Evolutionary conservation across 2,113 vertebrate species (phyloP), one percentile per base, ranked within the genome.

Genomic region (Platichthys flesus): DNA sequence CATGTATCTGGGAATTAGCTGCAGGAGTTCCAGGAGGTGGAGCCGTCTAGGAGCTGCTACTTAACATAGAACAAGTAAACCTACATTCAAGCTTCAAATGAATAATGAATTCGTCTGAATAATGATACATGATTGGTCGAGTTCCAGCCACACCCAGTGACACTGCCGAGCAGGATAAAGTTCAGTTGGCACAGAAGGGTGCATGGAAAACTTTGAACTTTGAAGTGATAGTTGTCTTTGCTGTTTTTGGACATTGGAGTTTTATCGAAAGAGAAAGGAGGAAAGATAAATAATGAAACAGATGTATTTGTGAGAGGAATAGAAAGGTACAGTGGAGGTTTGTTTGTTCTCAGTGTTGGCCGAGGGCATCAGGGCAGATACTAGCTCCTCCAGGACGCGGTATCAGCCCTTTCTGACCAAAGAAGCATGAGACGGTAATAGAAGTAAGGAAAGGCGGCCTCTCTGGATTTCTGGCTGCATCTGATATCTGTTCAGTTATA

Each of bases 281-380:
- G 51, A n/a, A 2, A 21, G 51, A 21, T 23, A 57, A 66, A 57
- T 61, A 52, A 40, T 71, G 9, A 74, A 71, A 40, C 13, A 1
- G 24, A 21, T 52, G 14, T 47, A 52, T 23, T 20, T 71, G 72
- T 74, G 64, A 64, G 45, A 40, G 67, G 10, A 73, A 57, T 59
- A 21, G 21, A 69, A 62, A 35, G 8, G 10, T 15, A 45, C 40
- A 28, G 47, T 26, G 35, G 45, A 56, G 76, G 45, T 74, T 57
- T 76, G 76, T 88, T 84, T 88, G 81, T 64, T 76, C 64, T 71
- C 52, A 12, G 8, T 91, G 81, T 89, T 90, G 90, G 78, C 70
- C 5, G 45, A 82, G 55, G 58, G 78, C 75, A 59, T 23, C n/a
- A 6, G 66, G 62, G 69, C 67, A 81, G 78, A 80, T 76, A 75